Percentiles rank a stretch among this genome's conserved stretches.
These are phyloP conservation scores for Drosophila bipectinata DNA, from an alignment of 1,140 invertebrate genomes.

Conservation along the genomic window DNA sequence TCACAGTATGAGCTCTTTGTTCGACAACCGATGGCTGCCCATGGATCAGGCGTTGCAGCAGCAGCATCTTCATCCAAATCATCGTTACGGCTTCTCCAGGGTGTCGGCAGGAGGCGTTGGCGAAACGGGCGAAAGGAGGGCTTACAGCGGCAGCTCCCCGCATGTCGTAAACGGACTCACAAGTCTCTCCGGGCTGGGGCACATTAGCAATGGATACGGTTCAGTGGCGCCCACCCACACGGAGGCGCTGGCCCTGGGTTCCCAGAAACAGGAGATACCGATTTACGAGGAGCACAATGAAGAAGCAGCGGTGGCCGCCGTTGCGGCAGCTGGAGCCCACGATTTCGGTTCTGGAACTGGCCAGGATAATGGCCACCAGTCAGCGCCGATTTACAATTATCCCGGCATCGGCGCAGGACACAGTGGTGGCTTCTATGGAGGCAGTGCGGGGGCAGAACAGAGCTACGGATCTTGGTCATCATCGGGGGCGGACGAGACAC, in stretches of 20 bases:
- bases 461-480: slow-evolving; percentile 40
- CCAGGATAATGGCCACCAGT: slow-evolving; percentile 41
- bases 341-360: slow-evolving; percentile 33
- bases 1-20: slow-evolving; percentile 44
- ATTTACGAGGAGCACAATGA: slow-evolving; percentile 82
- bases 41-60: slow-evolving; percentile 41
- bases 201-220: slow-evolving; percentile 74
- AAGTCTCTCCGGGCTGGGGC: slow-evolving; percentile 74
- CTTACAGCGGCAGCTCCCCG: slow-evolving; percentile 27
- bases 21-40: slow-evolving; percentile 68
- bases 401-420: slow-evolving; percentile 17
- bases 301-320: slow-evolving; percentile 68
- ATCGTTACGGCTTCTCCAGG: slow-evolving; percentile 38
- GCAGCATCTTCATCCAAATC: slow-evolving; percentile 32
- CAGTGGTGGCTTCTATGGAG: slow-evolving; percentile 18
- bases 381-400: slow-evolving; percentile 67
- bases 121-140: slow-evolving; percentile 22
- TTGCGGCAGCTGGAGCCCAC: slow-evolving; percentile 54
- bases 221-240: slow-evolving; percentile 68
- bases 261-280: slow-evolving; percentile 76
- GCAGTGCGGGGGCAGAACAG: slow-evolving; percentile 24
- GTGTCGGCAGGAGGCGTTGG: neutral
- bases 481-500: slow-evolving; percentile 11
- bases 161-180: slow-evolving; percentile 72
- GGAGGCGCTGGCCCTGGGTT: slow-evolving; percentile 54